phyloP scores from a whole-genome alignment of 2,888 invertebrate genomes.

The Drosophila affinis region DNA sequence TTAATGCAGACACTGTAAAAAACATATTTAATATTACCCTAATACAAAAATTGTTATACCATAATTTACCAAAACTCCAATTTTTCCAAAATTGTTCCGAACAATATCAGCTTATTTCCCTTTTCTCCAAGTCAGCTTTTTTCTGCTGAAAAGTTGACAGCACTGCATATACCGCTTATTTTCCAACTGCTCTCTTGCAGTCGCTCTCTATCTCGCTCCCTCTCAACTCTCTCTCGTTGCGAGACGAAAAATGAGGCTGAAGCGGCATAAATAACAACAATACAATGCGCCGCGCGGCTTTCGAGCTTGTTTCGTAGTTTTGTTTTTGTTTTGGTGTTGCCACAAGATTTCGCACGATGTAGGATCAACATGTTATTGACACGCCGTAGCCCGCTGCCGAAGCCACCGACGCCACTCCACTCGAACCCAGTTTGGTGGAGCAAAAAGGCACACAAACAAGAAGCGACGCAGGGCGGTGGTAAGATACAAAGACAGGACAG shows the following conservation, averaged over 20 bases:
- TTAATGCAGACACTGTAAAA: too few species aligned
- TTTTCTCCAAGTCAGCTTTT: too few species aligned
- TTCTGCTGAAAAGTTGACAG: too few species aligned
- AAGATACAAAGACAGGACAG: slow-evolving; percentile 14
- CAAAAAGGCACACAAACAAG: slow-evolving; percentile 74
- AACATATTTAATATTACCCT: too few species aligned
- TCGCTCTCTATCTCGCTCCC: slow-evolving; percentile 2
- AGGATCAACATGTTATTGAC: slow-evolving; percentile 77
- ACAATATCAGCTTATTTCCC: too few species aligned
- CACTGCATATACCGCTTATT: not conserved
- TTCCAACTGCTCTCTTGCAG: slow-evolving; percentile 4
- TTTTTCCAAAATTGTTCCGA: too few species aligned
- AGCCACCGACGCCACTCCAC: slow-evolving; percentile 32
- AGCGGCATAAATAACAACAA: slow-evolving; percentile 67
- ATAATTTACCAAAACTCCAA: too few species aligned
- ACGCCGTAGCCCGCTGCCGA: slow-evolving; percentile 36
- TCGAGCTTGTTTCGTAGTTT: slow-evolving; percentile 41
- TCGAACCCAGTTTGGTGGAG: slow-evolving; percentile 55
- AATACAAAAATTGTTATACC: too few species aligned
- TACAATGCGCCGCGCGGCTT: slow-evolving; percentile 45
- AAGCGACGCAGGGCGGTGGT: slow-evolving; percentile 66
- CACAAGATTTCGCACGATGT: slow-evolving; percentile 70
- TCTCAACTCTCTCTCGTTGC: not conserved
- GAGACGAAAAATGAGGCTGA: slow-evolving; percentile 18
- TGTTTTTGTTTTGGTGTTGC: slow-evolving; percentile 66